Evolutionary conservation across 2,888 invertebrate genomes (phyloP).

Genomic region (Heliconius charithonia): DNA sequence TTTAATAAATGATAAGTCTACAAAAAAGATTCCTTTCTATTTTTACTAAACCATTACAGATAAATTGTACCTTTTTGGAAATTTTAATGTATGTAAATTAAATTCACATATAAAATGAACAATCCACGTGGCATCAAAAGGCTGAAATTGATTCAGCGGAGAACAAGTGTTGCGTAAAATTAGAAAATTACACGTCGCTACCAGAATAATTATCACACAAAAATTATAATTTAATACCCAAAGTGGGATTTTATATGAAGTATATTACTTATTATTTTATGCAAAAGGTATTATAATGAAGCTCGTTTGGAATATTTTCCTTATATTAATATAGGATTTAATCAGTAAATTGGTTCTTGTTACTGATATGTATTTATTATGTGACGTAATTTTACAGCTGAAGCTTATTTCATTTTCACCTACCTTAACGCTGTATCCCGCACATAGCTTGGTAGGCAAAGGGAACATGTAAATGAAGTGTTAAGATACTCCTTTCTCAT

Average conservation of each 20-base stretch:
- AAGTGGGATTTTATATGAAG: constrained; percentile 4
- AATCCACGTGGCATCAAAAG: background rate
- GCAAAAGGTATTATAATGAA: constrained; percentile 1
- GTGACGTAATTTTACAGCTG: background rate
- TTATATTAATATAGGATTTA: background rate
- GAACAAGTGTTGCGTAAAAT: constrained; percentile 20
- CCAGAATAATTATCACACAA: constrained; percentile 26
- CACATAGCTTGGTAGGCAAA: no score
- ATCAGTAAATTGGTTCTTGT: background rate
- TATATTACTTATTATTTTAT: background rate
- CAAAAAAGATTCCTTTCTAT: background rate
- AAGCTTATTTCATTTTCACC: no score
- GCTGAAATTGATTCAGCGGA: constrained; percentile 16
- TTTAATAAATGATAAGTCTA: background rate
- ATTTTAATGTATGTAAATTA: no score
- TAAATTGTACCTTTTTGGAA: background rate
- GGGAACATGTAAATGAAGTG: no score
- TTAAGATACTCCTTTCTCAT: no score
- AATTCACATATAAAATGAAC: background rate
- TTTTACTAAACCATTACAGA: background rate
- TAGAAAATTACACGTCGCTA: constrained; percentile 26
- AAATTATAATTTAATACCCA: constrained; percentile 3
- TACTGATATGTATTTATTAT: background rate
- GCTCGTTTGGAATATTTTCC: background rate
- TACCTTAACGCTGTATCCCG: no score